A percentile compares a stretch with the other conserved stretches of the same genome.
phyloP scores from a whole-genome alignment of 1,140 invertebrate species.

The Cotesia glomerata region DNA sequence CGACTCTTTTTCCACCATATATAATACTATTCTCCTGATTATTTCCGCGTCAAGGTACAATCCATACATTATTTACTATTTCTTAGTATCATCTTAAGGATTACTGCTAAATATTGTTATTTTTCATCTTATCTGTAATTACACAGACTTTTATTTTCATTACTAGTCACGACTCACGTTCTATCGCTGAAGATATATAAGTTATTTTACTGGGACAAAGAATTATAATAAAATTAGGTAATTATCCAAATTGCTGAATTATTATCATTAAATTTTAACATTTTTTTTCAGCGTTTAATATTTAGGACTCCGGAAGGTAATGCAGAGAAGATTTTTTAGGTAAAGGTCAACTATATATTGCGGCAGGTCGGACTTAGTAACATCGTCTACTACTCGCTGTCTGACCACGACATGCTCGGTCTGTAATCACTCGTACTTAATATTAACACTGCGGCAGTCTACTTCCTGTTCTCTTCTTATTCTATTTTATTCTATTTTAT shows the following conservation, averaged over 20 bases:
- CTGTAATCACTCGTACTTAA: neutral
- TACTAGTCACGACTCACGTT: no score
- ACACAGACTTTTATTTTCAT: neutral
- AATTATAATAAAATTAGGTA: no score
- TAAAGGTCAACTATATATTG: constrained; percentile 17
- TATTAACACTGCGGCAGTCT: constrained; percentile 1
- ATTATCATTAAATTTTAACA: no score
- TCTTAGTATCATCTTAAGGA: constrained; percentile 44
- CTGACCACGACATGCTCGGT: constrained; percentile 9
- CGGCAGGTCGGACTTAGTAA: constrained; percentile 4
- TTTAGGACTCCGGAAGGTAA: neutral
- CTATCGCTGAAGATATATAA: no score
- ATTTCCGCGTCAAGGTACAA: constrained; percentile 50
- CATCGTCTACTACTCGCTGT: constrained; percentile 1
- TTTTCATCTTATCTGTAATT: neutral
- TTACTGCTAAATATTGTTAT: no score
- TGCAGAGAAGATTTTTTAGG: neutral
- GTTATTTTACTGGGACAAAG: no score
- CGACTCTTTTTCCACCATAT: neutral
- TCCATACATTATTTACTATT: constrained; percentile 59
- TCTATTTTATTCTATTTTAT: neutral
- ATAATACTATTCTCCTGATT: constrained; percentile 43
- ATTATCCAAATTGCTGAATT: no score
- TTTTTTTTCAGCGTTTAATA: neutral
- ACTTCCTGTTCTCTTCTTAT: neutral